phyloP scores from a whole-genome alignment of 2,797 vertebrate genomes.

The Menidia menidia region DNA sequence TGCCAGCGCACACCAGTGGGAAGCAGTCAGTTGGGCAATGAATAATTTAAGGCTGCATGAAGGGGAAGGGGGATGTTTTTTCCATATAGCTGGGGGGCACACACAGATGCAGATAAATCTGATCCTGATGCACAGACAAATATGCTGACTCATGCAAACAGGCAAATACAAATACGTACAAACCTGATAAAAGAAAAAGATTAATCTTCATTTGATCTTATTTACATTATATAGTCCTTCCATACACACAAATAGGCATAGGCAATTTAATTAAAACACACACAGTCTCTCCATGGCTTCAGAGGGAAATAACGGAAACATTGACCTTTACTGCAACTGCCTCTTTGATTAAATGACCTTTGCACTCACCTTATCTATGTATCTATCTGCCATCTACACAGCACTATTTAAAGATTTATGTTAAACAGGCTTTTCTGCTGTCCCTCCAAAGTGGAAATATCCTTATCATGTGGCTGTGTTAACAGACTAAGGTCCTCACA shows the following conservation, averaged over 20 bases:
- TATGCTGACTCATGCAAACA: conserved; percentile 18
- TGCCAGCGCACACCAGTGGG: conserved; percentile 44
- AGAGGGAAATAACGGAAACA: neutral
- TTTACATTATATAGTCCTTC: neutral
- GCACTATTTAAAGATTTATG: neutral
- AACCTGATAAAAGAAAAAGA: neutral
- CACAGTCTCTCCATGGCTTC: neutral
- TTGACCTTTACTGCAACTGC: neutral
- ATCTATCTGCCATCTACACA: too few species aligned
- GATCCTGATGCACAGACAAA: conserved; percentile 10
- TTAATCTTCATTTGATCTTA: neutral
- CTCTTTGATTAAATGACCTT: neutral
- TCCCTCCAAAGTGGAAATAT: neutral
- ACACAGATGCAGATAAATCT: conserved; percentile 5
- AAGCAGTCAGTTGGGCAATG: conserved; percentile 62
- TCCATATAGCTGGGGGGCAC: conserved; percentile 19
- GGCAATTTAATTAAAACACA: too few species aligned
- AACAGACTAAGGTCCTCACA: neutral
- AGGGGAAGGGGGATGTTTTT: conserved; percentile 25
- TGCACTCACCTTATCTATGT: neutral
- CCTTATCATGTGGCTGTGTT: neutral
- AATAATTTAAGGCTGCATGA: conserved; percentile 69
- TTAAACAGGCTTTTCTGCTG: neutral
- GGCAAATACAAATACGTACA: neutral
- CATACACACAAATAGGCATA: neutral